Percentiles rank a stretch among this genome's conserved stretches.
These are phyloP conservation scores for Mizuhopecten yessoensis DNA, from an alignment of 1,140 invertebrate genomes.

Conservation along the genomic window DNA sequence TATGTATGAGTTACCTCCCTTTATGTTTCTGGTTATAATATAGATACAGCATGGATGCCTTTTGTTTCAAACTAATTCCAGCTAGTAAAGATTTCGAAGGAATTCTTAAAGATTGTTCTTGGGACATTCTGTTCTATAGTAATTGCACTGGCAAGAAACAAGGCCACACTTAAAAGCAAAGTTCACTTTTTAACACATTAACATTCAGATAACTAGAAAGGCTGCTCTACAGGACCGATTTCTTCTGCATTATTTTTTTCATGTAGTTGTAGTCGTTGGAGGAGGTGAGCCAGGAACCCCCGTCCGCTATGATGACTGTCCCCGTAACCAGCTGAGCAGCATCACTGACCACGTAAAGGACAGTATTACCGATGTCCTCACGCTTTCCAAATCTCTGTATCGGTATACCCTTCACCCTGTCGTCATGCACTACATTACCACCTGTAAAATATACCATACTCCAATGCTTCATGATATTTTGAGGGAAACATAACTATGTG, in stretches of 20 bases:
- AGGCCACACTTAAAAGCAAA: neutral
- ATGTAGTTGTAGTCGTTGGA: neutral
- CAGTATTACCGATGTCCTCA: slow-evolving; percentile 78
- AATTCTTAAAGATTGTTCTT: too few species aligned
- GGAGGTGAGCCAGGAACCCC: slow-evolving; percentile 70
- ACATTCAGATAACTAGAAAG: neutral
- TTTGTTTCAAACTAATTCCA: too few species aligned
- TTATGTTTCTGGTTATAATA: too few species aligned
- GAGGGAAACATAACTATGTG: too few species aligned
- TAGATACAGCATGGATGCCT: too few species aligned
- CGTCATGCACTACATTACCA: slow-evolving; percentile 53
- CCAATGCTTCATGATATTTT: too few species aligned
- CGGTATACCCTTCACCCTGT: slow-evolving; percentile 68
- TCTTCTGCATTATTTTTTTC: neutral
- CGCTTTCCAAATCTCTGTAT: slow-evolving; percentile 71
- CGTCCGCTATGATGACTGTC: slow-evolving; percentile 76
- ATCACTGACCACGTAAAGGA: slow-evolving; percentile 75
- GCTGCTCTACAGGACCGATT: neutral
- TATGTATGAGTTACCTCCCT: too few species aligned
- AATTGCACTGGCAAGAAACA: too few species aligned
- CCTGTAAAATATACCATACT: slow-evolving; percentile 63
- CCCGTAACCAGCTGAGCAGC: slow-evolving; percentile 76
- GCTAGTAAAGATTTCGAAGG: too few species aligned
- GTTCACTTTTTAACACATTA: too few species aligned
- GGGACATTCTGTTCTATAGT: too few species aligned